Conservation (phyloP, 2,888 invertebrate genomes). For the Chalcis sispes region DNA sequence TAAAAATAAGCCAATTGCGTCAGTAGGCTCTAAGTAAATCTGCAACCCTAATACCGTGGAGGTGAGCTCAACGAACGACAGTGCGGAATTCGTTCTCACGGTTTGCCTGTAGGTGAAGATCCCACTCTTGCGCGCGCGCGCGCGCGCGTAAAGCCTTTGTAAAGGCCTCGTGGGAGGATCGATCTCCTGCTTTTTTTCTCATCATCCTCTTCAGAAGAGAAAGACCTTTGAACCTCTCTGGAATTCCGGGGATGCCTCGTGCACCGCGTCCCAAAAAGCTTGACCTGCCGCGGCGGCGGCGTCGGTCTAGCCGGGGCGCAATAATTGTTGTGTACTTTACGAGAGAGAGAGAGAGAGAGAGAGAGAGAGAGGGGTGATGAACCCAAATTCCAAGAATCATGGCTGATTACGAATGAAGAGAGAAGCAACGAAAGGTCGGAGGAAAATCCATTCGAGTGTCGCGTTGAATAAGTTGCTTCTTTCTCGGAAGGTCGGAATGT, state of each 20-base stretch:
- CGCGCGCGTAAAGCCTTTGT: constrained; percentile 38
- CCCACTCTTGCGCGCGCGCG: too few relatives aligned
- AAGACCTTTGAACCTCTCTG: constrained; percentile 68
- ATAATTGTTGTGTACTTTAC: constrained; percentile 55
- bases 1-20: too few relatives aligned
- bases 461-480: constrained; percentile 3
- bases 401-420: not conserved
- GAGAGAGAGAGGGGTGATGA: not conserved
- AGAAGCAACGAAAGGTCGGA: not conserved
- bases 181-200: constrained; percentile 54
- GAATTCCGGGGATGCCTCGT: constrained; percentile 63
- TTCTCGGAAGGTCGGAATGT: constrained; percentile 35
- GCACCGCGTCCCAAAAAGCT: constrained; percentile 22
- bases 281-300: constrained; percentile 25
- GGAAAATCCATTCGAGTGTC: constrained; percentile 16
- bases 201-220: constrained; percentile 41
- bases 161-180: constrained; percentile 70
- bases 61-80: constrained; percentile 70
- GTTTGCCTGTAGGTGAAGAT: constrained; percentile 44
- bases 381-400: constrained; percentile 44
- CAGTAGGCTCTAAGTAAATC: too few relatives aligned
- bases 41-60: constrained; percentile 69
- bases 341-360: constrained; percentile 11
- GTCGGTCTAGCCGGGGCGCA: constrained; percentile 4
- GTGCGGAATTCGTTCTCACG: constrained; percentile 70